These are phyloP conservation scores for Drosophila anomalipes DNA, from an alignment of 2,888 invertebrate species.

Conservation along the genomic window DNA sequence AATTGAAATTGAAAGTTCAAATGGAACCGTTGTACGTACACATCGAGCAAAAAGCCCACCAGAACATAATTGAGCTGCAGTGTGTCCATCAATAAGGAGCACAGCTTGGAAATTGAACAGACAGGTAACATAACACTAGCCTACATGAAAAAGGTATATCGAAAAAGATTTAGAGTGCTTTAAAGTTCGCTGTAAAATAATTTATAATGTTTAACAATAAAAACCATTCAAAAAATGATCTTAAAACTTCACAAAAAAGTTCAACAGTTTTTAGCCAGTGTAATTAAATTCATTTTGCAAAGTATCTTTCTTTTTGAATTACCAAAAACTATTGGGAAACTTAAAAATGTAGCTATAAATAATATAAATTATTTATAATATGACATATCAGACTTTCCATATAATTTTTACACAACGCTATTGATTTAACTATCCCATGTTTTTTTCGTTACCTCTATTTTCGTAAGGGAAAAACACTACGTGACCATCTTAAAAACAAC, in stretches of 20 bases:
- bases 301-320: not conserved
- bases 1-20: conserved; percentile 50
- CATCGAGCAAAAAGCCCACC: conserved; percentile 38
- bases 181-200: not conserved
- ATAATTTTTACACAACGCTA: not conserved
- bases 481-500: conserved; percentile 1
- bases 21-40: conserved; percentile 24
- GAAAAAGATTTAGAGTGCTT: not conserved
- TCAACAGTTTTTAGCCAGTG: too few relatives aligned
- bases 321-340: not conserved
- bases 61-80: conserved; percentile 59
- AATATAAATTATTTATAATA: not conserved
- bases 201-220: not conserved
- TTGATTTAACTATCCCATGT: not conserved
- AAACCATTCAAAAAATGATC: not conserved
- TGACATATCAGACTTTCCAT: not conserved
- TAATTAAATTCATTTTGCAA: not conserved
- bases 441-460: not conserved
- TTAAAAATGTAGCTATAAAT: not conserved
- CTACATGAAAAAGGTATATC: not conserved
- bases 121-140: conserved; percentile 13
- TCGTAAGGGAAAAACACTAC: not conserved
- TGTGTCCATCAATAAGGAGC: conserved; percentile 49
- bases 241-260: not conserved
- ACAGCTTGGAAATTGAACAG: conserved; percentile 26